Evolutionary conservation across 2,113 vertebrate genomes (phyloP).

Genomic region (Myxocyprinus asiaticus): DNA sequence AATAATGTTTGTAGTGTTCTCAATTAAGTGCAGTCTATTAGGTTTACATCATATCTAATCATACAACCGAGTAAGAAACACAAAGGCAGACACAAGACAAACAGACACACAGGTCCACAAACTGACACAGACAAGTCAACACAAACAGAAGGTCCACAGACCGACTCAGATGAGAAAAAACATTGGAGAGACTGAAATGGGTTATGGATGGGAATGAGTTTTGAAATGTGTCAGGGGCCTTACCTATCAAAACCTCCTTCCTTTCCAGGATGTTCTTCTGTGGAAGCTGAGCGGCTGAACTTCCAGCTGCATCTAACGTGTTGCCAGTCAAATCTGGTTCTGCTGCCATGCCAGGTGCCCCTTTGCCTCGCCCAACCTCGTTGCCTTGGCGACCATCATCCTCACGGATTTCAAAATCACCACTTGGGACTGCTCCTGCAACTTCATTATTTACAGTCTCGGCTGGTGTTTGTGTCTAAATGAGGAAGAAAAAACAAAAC

Average conservation of each 20-base stretch:
- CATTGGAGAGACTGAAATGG: not conserved
- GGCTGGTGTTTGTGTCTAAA: constrained; percentile 48
- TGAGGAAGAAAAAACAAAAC: constrained; percentile 5
- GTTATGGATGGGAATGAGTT: not conserved
- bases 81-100: too few species aligned
- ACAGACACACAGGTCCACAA: too few species aligned
- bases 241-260: constrained; percentile 98
- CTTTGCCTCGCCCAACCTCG: constrained; percentile 74
- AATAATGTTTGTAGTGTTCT: too few species aligned
- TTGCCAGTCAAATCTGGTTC: constrained; percentile 87
- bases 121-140: too few species aligned
- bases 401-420: constrained; percentile 89
- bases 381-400: constrained; percentile 80
- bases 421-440: constrained; percentile 83
- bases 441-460: constrained; percentile 76
- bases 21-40: too few species aligned
- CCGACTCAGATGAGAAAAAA: not conserved
- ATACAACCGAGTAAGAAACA: too few species aligned
- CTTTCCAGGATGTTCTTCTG: constrained; percentile 98
- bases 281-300: constrained; percentile 92
- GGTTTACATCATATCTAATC: too few species aligned
- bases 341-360: constrained; percentile 60
- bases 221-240: constrained; percentile 49
- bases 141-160: not conserved
- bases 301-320: constrained; percentile 88